Percentiles rank a stretch among this genome's conserved stretches.
These are phyloP conservation scores for Diorhabda elongata DNA, from an alignment of 1,140 invertebrate genomes.

Conservation along the genomic window DNA sequence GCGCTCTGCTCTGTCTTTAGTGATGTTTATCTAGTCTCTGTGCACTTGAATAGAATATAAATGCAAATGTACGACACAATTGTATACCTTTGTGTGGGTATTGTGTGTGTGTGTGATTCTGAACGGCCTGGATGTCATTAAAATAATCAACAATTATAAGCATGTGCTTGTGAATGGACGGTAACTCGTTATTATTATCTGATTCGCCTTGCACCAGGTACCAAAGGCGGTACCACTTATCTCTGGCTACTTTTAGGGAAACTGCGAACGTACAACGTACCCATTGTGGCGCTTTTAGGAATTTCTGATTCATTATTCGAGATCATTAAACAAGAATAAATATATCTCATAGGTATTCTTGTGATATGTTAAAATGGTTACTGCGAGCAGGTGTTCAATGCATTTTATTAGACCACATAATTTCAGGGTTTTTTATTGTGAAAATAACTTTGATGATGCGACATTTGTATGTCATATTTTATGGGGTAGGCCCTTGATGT, in stretches of 20 bases:
- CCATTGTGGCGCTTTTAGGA: conserved; percentile 15
- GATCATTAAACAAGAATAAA: not conserved
- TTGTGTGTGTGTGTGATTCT: conserved; percentile 40
- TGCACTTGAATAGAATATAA: conserved; percentile 39
- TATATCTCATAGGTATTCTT: not conserved
- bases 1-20: conserved; percentile 32
- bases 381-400: not conserved
- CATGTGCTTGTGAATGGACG: conserved; percentile 29
- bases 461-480: not conserved
- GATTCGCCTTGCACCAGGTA: conserved; percentile 28
- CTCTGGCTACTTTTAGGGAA: conserved; percentile 22
- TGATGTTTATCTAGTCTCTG: conserved; percentile 36
- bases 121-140: conserved; percentile 38
- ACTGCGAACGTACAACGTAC: conserved; percentile 19
- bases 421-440: not conserved
- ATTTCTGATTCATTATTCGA: conserved; percentile 8
- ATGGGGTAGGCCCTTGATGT: no score
- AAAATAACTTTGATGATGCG: not conserved
- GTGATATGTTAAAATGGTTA: not conserved
- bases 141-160: conserved; percentile 47
- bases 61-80: conserved; percentile 46
- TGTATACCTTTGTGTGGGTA: conserved; percentile 41
- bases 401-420: not conserved
- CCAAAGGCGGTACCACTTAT: conserved; percentile 23
- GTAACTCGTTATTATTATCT: conserved; percentile 39